Evolutionary conservation across 2,797 vertebrate species (phyloP), one percentile per base, ranked within the genome.

Genomic region (Gymnopithys bicolor): DNA sequence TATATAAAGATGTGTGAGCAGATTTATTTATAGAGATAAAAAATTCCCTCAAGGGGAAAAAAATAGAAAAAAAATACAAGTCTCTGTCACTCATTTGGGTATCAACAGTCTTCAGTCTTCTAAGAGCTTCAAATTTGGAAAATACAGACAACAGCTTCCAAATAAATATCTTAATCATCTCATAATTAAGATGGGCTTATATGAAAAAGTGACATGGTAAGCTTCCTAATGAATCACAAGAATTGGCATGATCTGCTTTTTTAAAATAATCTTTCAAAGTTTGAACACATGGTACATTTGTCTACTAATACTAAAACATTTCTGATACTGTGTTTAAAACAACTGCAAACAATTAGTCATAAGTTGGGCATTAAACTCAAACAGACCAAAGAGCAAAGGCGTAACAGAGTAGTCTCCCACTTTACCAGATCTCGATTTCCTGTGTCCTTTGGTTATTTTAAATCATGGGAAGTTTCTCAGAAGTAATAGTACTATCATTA

Each of bases 221-320:
- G 84, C 67, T 94, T 94, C 88, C 86, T 62, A 95, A 93, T 96
- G 93, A 97, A 90, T 95, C 95, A 96, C 64, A 89, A 94, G 87
- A 87, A 62, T 51, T 95, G 92, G 87, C 90, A 88, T 51, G 23
- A 59, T 46, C 71, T 76, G 62, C 62, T 76, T 89, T 88, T 93
- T 91, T 90, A 93, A 96, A 97, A 94, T 79, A 95, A 90, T 84
- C 68, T 46, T 67, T 76, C 66, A 68, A 71, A 84, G 83, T 90
- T 85, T 70, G 79, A 94, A 62, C 94, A 95, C 87, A 95, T 87
- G 93, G 90, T 87, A 67, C 64, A 69, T 92, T 92, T 93, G 64
- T 84, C 49, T 76, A 39, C 66, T 86, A 90, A 89, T 56, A 92
- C 58, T 81, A 80, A 87, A 96, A 90, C 76, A 94, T 75, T 96